Conservation (phyloP, 2,113 vertebrate genomes). For the Corapipo altera region DNA sequence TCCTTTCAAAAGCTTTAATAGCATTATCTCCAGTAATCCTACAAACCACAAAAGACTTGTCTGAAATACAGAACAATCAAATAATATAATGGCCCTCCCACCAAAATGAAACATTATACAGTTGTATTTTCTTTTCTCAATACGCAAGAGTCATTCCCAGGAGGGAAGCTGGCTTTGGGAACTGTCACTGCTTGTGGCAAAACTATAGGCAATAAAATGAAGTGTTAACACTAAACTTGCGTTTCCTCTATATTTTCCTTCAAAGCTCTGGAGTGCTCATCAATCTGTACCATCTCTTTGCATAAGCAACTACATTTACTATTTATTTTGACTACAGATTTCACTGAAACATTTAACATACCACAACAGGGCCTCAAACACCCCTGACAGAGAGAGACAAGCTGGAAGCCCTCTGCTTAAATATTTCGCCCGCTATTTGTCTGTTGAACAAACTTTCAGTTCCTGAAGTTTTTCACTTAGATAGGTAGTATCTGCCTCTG, state of each 20-base stretch:
- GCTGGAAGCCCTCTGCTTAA: not conserved
- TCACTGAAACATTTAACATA: slow-evolving; percentile 19
- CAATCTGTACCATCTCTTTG: not conserved
- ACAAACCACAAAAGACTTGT: not conserved
- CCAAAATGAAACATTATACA: not conserved
- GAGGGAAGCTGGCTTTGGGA: not conserved
- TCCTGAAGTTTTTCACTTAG: slow-evolving; percentile 80
- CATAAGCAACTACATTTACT: slow-evolving; percentile 6
- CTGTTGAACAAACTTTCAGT: slow-evolving; percentile 74
- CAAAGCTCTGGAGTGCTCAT: not conserved
- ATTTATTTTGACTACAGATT: not conserved
- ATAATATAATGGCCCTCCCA: not conserved
- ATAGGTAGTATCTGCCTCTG: slow-evolving; percentile 55
- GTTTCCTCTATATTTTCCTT: not conserved
- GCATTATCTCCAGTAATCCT: not conserved
- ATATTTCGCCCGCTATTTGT: slow-evolving; percentile 11
- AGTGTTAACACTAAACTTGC: not conserved
- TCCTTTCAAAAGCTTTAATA: slow-evolving; percentile 45
- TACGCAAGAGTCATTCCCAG: not conserved
- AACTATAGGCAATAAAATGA: not conserved
- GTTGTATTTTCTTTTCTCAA: not conserved
- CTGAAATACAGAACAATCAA: not conserved
- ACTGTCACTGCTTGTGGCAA: not conserved
- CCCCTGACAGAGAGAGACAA: not conserved
- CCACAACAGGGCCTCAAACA: not conserved